Base-by-base conservation (phyloP, 2,113 vertebrate genomes). In the Thalassoma bifasciatum region DNA sequence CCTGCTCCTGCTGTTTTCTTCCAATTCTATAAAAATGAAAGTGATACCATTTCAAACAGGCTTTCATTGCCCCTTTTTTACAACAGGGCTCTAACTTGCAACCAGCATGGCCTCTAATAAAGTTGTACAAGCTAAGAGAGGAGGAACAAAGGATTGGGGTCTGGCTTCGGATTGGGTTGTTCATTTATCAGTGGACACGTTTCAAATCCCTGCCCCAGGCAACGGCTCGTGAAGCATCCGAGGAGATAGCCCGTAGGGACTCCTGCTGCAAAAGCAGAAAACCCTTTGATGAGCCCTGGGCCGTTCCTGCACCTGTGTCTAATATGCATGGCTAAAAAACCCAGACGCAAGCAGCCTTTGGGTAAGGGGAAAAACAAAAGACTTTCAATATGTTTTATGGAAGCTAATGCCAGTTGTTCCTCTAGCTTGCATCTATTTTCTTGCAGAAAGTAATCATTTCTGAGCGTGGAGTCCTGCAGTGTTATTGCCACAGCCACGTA, bases 151-250 rank as follows among this genome's bases (percentile, higher is more conserved):
- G 77, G 75, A 84, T 14, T 21, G 74, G 46, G 53, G 83, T 77
- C 59, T 65, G 76, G 79, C 66, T n/a, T 63, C 42, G 16, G 74
- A 79, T 38, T 2, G 68, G 69, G 59, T 49, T 37, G 82, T 79
- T 88, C 84, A 91, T 92, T 91, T 93, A 90, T 92, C 89, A 91
- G 69, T 38, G 81, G 86, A 76, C 86, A 73, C 40, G 30, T 90
- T 93, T 87, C 60, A 86, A 88, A 91, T 86, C 87, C 71, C 84
- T 56, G 82, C 90, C 74, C 76, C 63, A 36, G 85, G 90, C 88
- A 68, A 79, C 62, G 66, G 82, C 80, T 87, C 54, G 14, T 79
- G 80, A 62, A 83, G 81, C 79, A 68, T 74, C 65, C 5, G 40
- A 86, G 81, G 67, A 82, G 73, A 66, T 37, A 38, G 76, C 80